These are phyloP conservation scores for Ferrisia virgata DNA, from an alignment of 2,888 invertebrate species.

Conservation along the genomic window DNA sequence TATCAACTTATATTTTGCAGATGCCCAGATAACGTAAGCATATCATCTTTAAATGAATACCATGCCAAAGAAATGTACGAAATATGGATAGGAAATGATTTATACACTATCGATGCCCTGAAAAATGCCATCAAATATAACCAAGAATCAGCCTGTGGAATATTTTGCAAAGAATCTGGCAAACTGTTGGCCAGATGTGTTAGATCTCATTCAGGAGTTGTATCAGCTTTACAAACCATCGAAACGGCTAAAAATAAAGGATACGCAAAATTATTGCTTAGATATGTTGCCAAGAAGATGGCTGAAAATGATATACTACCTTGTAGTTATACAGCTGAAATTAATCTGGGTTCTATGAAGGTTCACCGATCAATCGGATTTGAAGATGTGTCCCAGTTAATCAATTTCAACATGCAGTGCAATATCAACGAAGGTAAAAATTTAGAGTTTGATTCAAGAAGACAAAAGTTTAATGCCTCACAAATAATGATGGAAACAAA, in stretches of 20 bases:
- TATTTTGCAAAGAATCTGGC: not conserved
- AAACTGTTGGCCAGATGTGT: not conserved
- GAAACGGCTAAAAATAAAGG: slow-evolving; percentile 1
- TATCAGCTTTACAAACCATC: not conserved
- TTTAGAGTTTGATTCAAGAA: too few relatives aligned
- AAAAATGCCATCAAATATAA: not conserved
- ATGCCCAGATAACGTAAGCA: not conserved
- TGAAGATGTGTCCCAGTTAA: too few relatives aligned
- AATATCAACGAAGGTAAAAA: too few relatives aligned
- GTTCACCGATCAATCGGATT: too few relatives aligned
- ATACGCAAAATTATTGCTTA: slow-evolving; percentile 1
- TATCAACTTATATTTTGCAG: not conserved
- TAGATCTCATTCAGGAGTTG: not conserved
- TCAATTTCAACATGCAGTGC: too few relatives aligned
- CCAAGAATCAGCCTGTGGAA: not conserved
- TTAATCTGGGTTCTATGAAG: too few relatives aligned
- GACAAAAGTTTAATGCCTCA: too few relatives aligned
- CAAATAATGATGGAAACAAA: too few relatives aligned
- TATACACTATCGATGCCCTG: not conserved
- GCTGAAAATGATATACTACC: not conserved
- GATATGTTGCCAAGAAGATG: not conserved
- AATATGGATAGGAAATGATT: not conserved
- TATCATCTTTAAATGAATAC: not conserved
- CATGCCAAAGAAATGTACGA: not conserved
- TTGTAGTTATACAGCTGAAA: too few relatives aligned